Percentiles rank a stretch among this genome's conserved stretches.
These are phyloP conservation scores for Exocentrus adspersus DNA, from an alignment of 2,888 invertebrate species.

Conservation along the genomic window DNA sequence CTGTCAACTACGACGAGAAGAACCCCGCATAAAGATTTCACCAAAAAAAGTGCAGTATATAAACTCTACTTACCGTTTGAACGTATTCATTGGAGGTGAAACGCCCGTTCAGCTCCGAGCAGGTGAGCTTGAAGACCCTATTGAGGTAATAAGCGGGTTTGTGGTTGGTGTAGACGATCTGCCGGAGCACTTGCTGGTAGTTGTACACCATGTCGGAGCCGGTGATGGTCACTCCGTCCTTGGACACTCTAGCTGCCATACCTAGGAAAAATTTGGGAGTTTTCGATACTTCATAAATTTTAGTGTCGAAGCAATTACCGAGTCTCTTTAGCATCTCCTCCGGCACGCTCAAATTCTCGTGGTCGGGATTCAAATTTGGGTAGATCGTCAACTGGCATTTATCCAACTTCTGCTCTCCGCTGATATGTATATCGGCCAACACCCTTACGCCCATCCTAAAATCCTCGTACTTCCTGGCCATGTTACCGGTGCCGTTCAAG, in stretches of 20 bases:
- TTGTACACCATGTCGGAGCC: constrained; percentile 83
- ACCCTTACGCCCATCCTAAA: constrained; percentile 88
- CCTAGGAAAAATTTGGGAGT: constrained; percentile 43
- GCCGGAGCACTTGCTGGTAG: constrained; percentile 77
- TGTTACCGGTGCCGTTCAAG: constrained; percentile 82
- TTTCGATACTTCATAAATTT: not conserved
- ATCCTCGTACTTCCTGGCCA: constrained; percentile 86
- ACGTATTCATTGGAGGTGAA: constrained; percentile 96
- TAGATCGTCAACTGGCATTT: constrained; percentile 94
- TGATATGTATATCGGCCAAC: constrained; percentile 85
- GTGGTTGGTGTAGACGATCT: constrained; percentile 93
- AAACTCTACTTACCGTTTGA: constrained; percentile 76
- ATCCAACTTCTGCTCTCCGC: constrained; percentile 78
- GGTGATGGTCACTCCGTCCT: constrained; percentile 86
- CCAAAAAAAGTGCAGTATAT: no score
- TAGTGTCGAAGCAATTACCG: constrained; percentile 69
- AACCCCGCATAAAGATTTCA: no score
- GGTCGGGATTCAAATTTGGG: constrained; percentile 94
- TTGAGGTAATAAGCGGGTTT: constrained; percentile 96
- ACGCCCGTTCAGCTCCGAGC: constrained; percentile 92
- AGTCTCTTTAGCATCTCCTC: constrained; percentile 76
- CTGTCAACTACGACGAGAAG: constrained; percentile 72
- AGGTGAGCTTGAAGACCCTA: constrained; percentile 94
- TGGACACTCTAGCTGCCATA: constrained; percentile 81
- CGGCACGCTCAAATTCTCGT: constrained; percentile 87